Evolutionary conservation across 2,888 invertebrate genomes (phyloP).

Genomic region (Cephus runcator): DNA sequence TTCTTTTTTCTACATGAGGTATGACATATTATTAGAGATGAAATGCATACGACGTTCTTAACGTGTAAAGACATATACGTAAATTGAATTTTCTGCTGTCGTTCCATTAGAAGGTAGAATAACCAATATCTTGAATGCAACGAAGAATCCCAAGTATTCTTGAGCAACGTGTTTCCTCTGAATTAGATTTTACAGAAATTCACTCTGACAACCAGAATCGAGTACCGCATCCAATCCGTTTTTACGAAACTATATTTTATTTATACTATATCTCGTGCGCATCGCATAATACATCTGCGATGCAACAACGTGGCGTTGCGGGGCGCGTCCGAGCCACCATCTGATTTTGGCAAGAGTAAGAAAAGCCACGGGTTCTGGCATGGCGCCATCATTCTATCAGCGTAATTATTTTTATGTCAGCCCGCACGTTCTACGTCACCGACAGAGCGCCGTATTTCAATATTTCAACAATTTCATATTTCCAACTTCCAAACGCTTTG

Average conservation of each 20-base stretch:
- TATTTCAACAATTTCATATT: slow-evolving; percentile 12
- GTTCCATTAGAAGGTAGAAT: too few species aligned
- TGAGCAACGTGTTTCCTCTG: too few species aligned
- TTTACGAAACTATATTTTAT: slow-evolving; percentile 31
- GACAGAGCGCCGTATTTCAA: slow-evolving; percentile 16
- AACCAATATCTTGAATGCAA: too few species aligned
- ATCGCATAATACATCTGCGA: slow-evolving; percentile 44
- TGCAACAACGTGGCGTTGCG: slow-evolving; percentile 42
- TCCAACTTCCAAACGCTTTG: too few species aligned
- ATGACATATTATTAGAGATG: too few species aligned
- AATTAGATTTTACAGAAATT: too few species aligned
- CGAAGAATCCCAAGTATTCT: too few species aligned
- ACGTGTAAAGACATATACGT: too few species aligned
- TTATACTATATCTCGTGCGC: slow-evolving; percentile 21
- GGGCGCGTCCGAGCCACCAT: slow-evolving; percentile 26
- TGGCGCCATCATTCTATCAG: slow-evolving; percentile 51
- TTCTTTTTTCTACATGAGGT: too few species aligned
- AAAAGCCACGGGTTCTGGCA: slow-evolving; percentile 36
- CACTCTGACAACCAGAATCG: too few species aligned
- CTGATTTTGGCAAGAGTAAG: slow-evolving; percentile 49
- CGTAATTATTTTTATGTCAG: slow-evolving; percentile 54
- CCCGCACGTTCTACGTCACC: slow-evolving; percentile 18
- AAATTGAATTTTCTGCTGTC: too few species aligned
- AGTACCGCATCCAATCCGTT: background rate
- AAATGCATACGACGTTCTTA: too few species aligned